These are phyloP conservation scores for Vultur gryphus DNA, from an alignment of 2,797 vertebrate genomes.

Conservation along the genomic window DNA sequence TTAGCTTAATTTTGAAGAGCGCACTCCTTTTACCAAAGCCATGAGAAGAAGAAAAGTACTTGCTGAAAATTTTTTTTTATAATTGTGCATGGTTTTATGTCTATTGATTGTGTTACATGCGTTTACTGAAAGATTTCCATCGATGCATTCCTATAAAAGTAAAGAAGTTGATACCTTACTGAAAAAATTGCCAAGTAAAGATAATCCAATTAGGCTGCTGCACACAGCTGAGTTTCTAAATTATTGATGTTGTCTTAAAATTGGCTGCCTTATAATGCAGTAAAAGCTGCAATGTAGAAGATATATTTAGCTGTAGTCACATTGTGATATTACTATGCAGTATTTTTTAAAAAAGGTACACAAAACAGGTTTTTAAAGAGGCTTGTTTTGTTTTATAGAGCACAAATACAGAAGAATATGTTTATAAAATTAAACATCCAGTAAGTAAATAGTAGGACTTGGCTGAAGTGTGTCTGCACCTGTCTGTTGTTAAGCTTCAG, in stretches of 20 bases:
- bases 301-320: neutral
- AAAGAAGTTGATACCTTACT: neutral
- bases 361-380: neutral
- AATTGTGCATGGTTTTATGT: neutral
- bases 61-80: neutral
- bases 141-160: neutral
- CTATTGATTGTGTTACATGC: neutral
- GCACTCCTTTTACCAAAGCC: neutral
- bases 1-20: neutral
- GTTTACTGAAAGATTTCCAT: neutral
- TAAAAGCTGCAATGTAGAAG: neutral
- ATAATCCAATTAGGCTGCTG: slow-evolving; percentile 2
- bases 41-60: neutral
- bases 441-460: neutral
- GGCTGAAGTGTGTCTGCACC: neutral
- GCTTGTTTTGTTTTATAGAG: neutral
- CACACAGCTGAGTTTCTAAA: neutral
- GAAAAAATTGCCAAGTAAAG: neutral
- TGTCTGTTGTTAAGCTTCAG: neutral
- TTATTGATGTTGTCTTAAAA: slow-evolving; percentile 33
- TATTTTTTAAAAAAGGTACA: neutral
- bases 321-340: neutral
- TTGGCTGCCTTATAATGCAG: neutral
- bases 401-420: neutral
- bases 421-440: neutral